Evolutionary conservation across 2,113 vertebrate genomes (phyloP).

Genomic region (Upupa epops): DNA sequence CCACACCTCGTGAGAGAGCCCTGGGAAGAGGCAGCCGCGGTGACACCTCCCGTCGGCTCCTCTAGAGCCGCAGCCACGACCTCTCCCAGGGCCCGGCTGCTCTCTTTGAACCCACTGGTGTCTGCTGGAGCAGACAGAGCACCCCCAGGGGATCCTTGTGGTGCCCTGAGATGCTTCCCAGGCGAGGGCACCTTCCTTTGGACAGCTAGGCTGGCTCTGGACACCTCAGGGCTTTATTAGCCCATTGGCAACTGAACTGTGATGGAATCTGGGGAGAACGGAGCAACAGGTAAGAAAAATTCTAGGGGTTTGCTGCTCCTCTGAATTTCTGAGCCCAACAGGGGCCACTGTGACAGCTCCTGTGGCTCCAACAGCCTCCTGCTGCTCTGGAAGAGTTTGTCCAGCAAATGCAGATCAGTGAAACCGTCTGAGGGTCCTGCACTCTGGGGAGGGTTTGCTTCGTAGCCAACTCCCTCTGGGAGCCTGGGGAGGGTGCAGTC

Average conservation of each 20-base stretch:
- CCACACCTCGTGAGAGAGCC: not conserved
- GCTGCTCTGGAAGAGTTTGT: too few species aligned
- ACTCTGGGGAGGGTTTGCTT: too few species aligned
- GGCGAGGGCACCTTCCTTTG: not conserved
- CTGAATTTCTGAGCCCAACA: not conserved
- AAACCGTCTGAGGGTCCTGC: too few species aligned
- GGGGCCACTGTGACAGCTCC: not conserved
- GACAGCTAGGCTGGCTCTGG: not conserved
- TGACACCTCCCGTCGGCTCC: not conserved
- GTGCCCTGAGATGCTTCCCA: not conserved
- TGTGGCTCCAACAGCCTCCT: rapidly evolving
- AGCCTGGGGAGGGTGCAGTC: too few species aligned
- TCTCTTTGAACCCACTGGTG: rapidly evolving
- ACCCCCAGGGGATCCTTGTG: not conserved
- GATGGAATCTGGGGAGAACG: not conserved
- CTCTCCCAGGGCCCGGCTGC: rapidly evolving
- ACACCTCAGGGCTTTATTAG: not conserved
- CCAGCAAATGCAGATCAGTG: too few species aligned
- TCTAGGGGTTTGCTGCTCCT: too few species aligned
- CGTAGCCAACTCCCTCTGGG: too few species aligned
- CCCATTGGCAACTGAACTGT: not conserved
- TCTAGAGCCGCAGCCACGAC: too few species aligned
- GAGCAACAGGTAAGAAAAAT: too few species aligned
- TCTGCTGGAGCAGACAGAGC: not conserved
- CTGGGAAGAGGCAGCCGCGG: rapidly evolving